Conservation (phyloP, 2,113 vertebrate genomes). For the Python bivittatus region DNA sequence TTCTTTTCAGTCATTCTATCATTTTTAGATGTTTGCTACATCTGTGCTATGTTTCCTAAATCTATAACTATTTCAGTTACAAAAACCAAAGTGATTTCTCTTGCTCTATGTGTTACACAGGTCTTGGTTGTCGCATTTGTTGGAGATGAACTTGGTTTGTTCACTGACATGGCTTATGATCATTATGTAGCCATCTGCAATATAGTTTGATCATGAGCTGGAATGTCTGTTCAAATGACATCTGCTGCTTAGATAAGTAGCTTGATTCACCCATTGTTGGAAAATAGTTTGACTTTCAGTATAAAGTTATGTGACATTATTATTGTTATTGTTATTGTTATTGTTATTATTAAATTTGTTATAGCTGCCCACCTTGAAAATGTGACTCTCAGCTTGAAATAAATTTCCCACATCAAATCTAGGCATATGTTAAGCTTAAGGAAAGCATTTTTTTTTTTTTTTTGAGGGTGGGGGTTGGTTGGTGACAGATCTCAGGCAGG, state of each 20-base stretch:
- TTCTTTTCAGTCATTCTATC: slow-evolving; percentile 6
- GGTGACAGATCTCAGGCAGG: too few species aligned
- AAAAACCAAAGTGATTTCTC: neutral
- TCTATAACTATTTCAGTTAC: neutral
- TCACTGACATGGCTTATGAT: neutral
- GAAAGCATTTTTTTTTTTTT: too few species aligned
- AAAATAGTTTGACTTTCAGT: neutral
- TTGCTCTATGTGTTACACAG: slow-evolving; percentile 2
- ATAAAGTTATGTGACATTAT: neutral
- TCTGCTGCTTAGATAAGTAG: neutral
- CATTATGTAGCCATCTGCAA: neutral
- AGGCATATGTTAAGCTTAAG: too few species aligned
- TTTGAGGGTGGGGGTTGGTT: too few species aligned
- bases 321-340: too few species aligned
- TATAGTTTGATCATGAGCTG: neutral
- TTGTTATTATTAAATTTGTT: too few species aligned
- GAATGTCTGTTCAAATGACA: neutral
- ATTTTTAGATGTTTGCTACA: neutral
- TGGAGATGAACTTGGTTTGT: neutral
- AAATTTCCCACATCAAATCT: too few species aligned
- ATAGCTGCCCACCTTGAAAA: too few species aligned
- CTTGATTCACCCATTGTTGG: neutral
- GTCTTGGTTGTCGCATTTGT: neutral
- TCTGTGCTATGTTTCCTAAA: neutral
- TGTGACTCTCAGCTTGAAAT: too few species aligned